Evolutionary conservation across 1,140 invertebrate species (phyloP), one percentile per base, ranked within the genome.

Genomic region (Chrysomallon squamiferum): DNA sequence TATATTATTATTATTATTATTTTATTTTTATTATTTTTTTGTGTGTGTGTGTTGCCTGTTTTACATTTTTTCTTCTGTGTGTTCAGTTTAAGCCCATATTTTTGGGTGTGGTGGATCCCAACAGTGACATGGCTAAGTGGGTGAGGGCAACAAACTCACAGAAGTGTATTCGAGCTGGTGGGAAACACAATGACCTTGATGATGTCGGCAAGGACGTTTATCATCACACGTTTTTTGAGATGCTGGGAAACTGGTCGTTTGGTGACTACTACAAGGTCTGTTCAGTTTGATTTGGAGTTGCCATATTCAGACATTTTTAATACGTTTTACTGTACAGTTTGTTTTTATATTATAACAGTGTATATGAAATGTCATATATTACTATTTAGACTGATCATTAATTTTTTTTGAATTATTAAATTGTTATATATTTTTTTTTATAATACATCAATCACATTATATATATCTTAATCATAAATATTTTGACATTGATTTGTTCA

Each of bases 181-280:
- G 98, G 59, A 99, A 99, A 87, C 97, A 99, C 83, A 99, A 99
- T 87, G 98, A 99, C 87, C 87, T 99, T 59, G 97, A 99, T 88
- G 97, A 99, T 90, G 97, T 99, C 43, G 98, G 98, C 29, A 99
- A 99, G 88, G 98, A 99, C 89, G 95, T 98, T 1, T 99, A 99
- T 79, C 98, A 99, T 89, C 98, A 99, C 80, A 99, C 98, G 2
- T 99, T 99, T 86, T 99, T 99, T 88, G 98, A 99, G 88, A 99
- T 99, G 97, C 89, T 99, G 88, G 98, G 98, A 25, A 99, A 99
- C 84, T 99, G 98, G 98, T 99, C 97, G 6, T 99, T 99, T 89
- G 97, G 97, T 33, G 97, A 99, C 87, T 99, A 99, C 86, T 99
- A 99, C 85, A 99, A 99, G 87, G 91, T 92, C 78, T 74, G 54